These are phyloP conservation scores for Bos javanicus DNA, from an alignment of 2,113 vertebrate species.

Conservation along the genomic window DNA sequence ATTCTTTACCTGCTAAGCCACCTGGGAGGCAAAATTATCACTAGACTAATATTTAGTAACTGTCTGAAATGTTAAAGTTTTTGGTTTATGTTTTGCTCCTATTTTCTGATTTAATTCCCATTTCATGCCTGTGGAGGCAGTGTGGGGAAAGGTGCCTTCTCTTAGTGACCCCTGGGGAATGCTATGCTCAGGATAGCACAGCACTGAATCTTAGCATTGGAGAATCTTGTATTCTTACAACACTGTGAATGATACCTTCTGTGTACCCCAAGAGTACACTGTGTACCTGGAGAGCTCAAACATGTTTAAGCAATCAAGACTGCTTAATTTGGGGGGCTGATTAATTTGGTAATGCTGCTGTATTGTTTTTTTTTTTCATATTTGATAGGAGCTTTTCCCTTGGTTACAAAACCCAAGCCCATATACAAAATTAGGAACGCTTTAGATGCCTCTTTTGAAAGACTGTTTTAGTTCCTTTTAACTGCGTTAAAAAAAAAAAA, in stretches of 20 bases:
- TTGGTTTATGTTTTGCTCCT: neutral
- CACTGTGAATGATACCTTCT: fast-evolving
- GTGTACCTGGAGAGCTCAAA: neutral
- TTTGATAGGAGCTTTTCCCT: constrained; percentile 90
- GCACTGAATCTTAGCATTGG: neutral
- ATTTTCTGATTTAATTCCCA: neutral
- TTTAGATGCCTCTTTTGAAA: constrained; percentile 90
- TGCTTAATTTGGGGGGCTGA: too few relatives aligned
- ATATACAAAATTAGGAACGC: constrained; percentile 91
- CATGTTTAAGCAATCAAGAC: too few relatives aligned
- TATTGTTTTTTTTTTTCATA: constrained; percentile 54
- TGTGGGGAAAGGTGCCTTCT: neutral
- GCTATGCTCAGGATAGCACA: too few relatives aligned
- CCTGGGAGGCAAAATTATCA: neutral
- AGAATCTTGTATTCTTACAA: too few relatives aligned
- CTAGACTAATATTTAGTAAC: neutral
- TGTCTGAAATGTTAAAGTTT: neutral
- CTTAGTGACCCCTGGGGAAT: neutral
- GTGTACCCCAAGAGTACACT: neutral
- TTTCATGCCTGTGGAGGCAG: neutral
- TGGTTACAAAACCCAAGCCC: constrained; percentile 92
- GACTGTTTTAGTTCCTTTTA: constrained; percentile 87
- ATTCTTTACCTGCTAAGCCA: neutral
- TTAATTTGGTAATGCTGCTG: neutral
- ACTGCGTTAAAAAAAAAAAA: constrained; percentile 87